phyloP scores from a whole-genome alignment of 2,113 vertebrate genomes.

The Sinocyclocheilus anshuiensis region DNA sequence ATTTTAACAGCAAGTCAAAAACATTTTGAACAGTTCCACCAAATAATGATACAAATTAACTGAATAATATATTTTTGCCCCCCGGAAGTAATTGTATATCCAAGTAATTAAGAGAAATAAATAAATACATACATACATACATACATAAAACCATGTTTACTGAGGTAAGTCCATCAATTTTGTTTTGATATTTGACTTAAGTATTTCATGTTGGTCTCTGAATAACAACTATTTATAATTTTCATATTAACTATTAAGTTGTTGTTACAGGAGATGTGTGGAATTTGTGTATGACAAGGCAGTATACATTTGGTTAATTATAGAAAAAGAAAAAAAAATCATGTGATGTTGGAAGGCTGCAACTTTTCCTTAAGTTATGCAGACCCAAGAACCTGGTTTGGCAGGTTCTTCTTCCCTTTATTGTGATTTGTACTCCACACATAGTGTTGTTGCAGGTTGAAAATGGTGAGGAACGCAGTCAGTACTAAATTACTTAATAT shows the following conservation, averaged over 20 bases:
- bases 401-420: slow-evolving; percentile 4
- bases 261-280: background rate
- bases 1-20: background rate
- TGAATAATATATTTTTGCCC: background rate
- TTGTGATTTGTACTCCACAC: background rate
- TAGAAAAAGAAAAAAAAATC: background rate
- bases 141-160: background rate
- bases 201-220: background rate
- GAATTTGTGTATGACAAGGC: background rate
- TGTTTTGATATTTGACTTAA: background rate
- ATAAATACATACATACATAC: background rate
- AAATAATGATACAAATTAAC: background rate
- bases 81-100: background rate
- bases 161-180: background rate
- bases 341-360: background rate
- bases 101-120: background rate
- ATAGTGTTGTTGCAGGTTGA: background rate
- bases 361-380: background rate
- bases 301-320: background rate
- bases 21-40: background rate
- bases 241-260: background rate
- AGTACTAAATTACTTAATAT: background rate
- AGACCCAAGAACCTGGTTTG: background rate
- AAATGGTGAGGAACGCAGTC: background rate
- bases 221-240: no score